Conservation (phyloP, 2,113 vertebrate species). For the Tylochromis polylepis region DNA sequence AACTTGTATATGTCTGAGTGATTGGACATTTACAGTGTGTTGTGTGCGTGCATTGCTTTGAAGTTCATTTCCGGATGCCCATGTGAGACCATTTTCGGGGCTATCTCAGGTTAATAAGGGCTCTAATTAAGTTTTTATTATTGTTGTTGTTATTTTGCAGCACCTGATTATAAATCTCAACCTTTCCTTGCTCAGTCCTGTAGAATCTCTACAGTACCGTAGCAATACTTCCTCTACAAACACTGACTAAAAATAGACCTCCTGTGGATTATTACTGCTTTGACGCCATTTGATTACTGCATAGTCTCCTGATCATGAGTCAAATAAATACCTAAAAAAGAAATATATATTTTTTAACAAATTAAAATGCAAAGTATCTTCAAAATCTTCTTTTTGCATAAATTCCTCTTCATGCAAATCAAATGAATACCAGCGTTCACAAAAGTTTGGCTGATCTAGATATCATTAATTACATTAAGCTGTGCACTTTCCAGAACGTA, state of each 20-base stretch:
- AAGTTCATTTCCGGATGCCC: neutral
- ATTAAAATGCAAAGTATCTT: neutral
- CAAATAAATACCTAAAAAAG: neutral
- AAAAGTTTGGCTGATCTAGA: neutral
- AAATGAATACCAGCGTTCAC: neutral
- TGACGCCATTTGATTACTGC: neutral
- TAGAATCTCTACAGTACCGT: neutral
- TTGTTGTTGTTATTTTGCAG: slow-evolving; percentile 15
- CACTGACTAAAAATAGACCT: neutral
- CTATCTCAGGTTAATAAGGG: slow-evolving; percentile 19
- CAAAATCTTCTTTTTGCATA: neutral
- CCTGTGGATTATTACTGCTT: neutral
- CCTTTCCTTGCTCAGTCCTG: neutral
- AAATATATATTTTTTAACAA: neutral
- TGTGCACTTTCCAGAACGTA: neutral
- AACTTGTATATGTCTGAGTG: slow-evolving; percentile 31
- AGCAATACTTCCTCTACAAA: slow-evolving; percentile 2
- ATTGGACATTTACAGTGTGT: slow-evolving; percentile 15
- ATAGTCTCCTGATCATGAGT: neutral
- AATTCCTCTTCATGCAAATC: neutral
- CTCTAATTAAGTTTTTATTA: slow-evolving; percentile 38
- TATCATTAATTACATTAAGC: neutral
- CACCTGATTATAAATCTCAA: slow-evolving; percentile 15
- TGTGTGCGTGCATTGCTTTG: neutral
- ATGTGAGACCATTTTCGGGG: neutral